A percentile compares a stretch with the other conserved stretches of the same genome.
Conservation (phyloP, 37 sponge, comb jelly and placozoan genomes). For the Beroe ovata region DNA sequence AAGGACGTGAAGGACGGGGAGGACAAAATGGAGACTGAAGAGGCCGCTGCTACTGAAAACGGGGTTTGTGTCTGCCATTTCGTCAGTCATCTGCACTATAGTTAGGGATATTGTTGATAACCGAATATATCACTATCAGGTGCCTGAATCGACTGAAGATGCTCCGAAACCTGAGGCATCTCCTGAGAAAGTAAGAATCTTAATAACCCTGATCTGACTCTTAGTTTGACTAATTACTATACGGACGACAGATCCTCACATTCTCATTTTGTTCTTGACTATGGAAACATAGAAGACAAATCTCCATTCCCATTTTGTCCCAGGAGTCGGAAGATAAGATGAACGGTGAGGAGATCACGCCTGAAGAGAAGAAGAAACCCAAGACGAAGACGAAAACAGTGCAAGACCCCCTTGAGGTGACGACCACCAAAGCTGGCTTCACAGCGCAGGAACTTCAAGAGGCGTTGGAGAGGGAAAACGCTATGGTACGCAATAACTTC, state of each 20-base stretch:
- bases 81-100: background rate
- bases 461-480: conserved; percentile 50
- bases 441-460: conserved; percentile 18
- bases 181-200: background rate
- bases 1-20: conserved; percentile 71
- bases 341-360: conserved; percentile 45
- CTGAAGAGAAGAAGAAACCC: conserved; percentile 59
- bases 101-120: background rate
- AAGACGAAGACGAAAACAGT: conserved; percentile 50
- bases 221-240: too few relatives aligned
- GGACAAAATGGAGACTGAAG: conserved; percentile 71
- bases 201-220: too few relatives aligned
- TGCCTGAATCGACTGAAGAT: background rate
- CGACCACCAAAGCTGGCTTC: conserved; percentile 15
- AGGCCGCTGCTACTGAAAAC: background rate
- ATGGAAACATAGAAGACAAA: too few relatives aligned
- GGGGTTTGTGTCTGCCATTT: conserved; percentile 1
- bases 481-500: conserved; percentile 13
- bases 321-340: conserved; percentile 27
- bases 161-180: background rate
- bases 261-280: too few relatives aligned
- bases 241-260: too few relatives aligned
- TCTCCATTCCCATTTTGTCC: too few relatives aligned
- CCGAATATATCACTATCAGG: too few relatives aligned
- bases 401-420: conserved; percentile 30